Percentiles rank a stretch among this genome's conserved stretches.
Conservation (phyloP, 2,113 vertebrate genomes). For the Centropus bengalensis region DNA sequence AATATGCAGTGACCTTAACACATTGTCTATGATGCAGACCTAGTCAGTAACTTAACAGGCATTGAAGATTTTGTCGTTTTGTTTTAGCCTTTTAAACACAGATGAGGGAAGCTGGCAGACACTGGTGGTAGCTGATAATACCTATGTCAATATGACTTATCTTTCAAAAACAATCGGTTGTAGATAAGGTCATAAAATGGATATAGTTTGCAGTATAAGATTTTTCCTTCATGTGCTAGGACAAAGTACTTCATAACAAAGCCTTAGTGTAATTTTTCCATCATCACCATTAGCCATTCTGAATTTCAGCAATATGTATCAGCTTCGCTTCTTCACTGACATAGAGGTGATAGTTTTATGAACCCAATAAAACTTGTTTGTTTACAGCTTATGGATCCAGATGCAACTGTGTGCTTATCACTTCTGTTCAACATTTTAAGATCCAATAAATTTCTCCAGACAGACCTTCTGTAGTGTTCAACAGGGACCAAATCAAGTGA, state of each 20-base stretch:
- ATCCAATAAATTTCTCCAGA: neutral
- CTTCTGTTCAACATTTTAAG: neutral
- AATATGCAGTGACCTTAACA: neutral
- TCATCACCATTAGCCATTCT: neutral
- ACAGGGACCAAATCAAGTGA: conserved; percentile 22
- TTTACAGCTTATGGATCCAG: neutral
- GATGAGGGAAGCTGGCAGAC: neutral
- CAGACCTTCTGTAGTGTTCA: neutral
- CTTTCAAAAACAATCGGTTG: neutral
- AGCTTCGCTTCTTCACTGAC: neutral
- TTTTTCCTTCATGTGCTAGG: neutral
- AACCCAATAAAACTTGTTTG: neutral
- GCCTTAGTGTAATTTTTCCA: neutral
- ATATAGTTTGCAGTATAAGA: neutral
- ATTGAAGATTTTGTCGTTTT: neutral
- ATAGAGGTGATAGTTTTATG: neutral
- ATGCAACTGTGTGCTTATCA: neutral
- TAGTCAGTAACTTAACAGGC: neutral
- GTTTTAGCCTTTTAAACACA: neutral
- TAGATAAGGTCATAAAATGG: neutral
- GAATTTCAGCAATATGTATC: neutral
- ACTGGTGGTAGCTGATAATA: conserved; percentile 15
- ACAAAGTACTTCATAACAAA: neutral
- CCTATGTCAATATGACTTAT: neutral
- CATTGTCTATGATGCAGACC: neutral